These are phyloP conservation scores for Montipora sp. DNA, from an alignment of 64 coral and sea anemone species.

Conservation along the genomic window DNA sequence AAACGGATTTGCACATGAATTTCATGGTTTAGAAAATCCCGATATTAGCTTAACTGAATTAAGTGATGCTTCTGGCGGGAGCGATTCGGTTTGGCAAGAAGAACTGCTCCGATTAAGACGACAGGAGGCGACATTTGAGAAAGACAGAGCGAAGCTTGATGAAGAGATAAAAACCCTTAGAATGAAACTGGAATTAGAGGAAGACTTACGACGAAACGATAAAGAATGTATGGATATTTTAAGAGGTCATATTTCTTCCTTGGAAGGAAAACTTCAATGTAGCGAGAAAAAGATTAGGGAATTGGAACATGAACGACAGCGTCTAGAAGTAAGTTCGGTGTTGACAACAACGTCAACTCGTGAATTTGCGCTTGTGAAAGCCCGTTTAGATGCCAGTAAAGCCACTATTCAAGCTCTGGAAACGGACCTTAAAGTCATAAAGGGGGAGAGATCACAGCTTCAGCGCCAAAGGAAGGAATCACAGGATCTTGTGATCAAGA, in stretches of 20 bases:
- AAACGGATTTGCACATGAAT: conserved; percentile 2
- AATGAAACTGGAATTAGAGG: conserved; percentile 79
- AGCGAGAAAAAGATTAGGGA: conserved; percentile 67
- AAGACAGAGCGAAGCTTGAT: conserved; percentile 62
- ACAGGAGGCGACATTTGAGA: conserved; percentile 22
- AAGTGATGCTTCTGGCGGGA: conserved; percentile 36
- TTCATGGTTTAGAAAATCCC: not conserved
- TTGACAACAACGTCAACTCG: conserved; percentile 31
- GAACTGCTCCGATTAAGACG: conserved; percentile 22
- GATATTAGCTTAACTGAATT: conserved; percentile 37
- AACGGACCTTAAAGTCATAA: conserved; percentile 73
- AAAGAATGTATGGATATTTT: conserved; percentile 92
- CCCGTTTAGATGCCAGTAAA: conserved; percentile 64
- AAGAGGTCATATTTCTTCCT: conserved; percentile 69
- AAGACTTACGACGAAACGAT: conserved; percentile 81
- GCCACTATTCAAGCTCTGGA: conserved; percentile 86
- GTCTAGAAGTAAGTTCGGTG: conserved; percentile 56
- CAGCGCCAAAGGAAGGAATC: conserved; percentile 59
- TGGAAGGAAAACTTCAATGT: conserved; percentile 80
- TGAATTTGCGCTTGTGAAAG: conserved; percentile 20
- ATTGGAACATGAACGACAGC: conserved; percentile 67
- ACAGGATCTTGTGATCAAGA: conserved; percentile 74
- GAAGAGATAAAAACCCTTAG: conserved; percentile 79
- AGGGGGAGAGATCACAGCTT: conserved; percentile 72
- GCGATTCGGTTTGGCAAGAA: conserved; percentile 36